Conservation (phyloP, 2,888 invertebrate species). For the Cephalotes varians region DNA sequence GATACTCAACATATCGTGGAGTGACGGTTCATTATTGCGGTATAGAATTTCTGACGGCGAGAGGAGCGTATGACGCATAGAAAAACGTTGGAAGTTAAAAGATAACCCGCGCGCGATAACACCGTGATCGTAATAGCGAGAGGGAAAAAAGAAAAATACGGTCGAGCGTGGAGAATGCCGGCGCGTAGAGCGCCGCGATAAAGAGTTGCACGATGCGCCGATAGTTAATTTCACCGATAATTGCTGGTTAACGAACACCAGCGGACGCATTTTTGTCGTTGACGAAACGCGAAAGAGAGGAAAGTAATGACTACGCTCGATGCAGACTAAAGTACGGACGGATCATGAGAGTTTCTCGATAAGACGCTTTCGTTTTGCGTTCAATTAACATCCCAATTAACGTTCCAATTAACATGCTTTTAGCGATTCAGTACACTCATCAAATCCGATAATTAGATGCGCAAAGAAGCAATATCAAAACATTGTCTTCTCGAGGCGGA, state of each 20-base stretch:
- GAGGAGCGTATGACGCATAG: constrained; percentile 24
- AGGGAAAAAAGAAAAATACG: neutral
- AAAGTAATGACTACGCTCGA: neutral
- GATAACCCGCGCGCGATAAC: constrained; percentile 45
- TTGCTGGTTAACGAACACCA: neutral
- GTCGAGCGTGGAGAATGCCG: neutral
- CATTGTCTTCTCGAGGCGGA: neutral
- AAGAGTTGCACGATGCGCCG: neutral
- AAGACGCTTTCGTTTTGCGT: constrained; percentile 5
- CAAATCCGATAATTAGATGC: constrained; percentile 26
- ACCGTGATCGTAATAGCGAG: neutral
- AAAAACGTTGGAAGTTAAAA: constrained; percentile 43
- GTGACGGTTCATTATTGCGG: constrained; percentile 37
- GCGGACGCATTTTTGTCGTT: neutral
- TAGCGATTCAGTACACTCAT: neutral
- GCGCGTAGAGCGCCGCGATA: neutral
- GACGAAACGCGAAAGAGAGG: constrained; percentile 7
- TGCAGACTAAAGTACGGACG: constrained; percentile 12
- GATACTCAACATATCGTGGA: constrained; percentile 47
- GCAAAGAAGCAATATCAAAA: neutral
- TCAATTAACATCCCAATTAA: constrained; percentile 22
- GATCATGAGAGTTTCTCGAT: neutral
- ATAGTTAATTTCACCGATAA: constrained; percentile 32
- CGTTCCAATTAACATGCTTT: too few relatives aligned
- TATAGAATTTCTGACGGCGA: constrained; percentile 61